Evolutionary conservation across 2,797 vertebrate genomes (phyloP).

Genomic region (Silurus aristotelis): DNA sequence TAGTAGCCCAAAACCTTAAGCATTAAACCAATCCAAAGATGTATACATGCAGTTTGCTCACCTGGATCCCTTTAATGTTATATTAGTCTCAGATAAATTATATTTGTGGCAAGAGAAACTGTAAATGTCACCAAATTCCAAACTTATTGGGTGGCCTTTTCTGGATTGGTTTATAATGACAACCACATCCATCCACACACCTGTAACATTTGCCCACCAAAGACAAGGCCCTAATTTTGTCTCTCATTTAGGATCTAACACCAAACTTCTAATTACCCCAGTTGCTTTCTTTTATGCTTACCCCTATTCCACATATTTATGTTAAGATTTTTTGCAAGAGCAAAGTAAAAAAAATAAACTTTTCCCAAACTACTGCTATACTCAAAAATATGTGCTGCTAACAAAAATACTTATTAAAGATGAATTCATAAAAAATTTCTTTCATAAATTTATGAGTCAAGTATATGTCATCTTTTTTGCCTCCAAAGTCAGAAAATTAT

Average conservation of each 20-base stretch:
- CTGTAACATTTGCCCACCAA: constrained; percentile 39
- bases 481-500: neutral
- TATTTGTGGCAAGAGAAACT: neutral
- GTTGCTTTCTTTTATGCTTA: neutral
- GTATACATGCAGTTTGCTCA: neutral
- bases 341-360: neutral
- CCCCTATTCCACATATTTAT: neutral
- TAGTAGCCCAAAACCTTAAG: neutral
- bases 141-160: neutral
- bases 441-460: no score
- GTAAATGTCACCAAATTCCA: neutral
- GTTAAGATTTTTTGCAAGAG: neutral
- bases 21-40: neutral
- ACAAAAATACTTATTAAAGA: neutral
- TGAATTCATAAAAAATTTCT: no score
- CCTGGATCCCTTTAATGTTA: neutral
- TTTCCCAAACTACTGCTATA: neutral
- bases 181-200: neutral
- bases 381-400: neutral
- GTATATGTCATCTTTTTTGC: neutral
- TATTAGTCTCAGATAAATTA: neutral
- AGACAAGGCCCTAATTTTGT: constrained; percentile 13
- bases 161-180: neutral
- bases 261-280: constrained; percentile 44
- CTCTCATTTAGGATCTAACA: constrained; percentile 56